Evolutionary conservation across 2,113 vertebrate species (phyloP), one percentile per base, ranked within the genome.

Genomic region (Xiphophorus couchianus): DNA sequence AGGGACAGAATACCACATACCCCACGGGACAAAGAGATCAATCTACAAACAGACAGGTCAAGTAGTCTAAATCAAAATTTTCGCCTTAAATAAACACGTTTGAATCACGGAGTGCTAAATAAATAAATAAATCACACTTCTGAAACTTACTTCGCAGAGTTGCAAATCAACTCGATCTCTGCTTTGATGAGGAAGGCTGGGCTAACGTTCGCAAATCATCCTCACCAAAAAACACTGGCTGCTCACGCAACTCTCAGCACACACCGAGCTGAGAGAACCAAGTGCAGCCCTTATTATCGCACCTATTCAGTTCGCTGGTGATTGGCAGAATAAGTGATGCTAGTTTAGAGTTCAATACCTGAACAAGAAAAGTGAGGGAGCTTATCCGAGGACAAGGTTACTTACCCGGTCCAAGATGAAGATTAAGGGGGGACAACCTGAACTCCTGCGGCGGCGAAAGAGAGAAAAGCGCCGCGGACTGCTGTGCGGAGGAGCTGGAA

Each of bases 311-410:
- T 80, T 74, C 83, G 74, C 71, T 66, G 79, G 14, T 35, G 77
- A 69, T 83, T 62, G 51, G 48, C 73, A 78, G 74, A 80, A 33
- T 82, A 80, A 73, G 80, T 63, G 64, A 65, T 83, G 80, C 89
- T 84, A 81, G 58, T 61, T 86, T 3, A 37, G 87, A 79, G 76
- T 90, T 88, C 85, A 2, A 71, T 78, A 69, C 71, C 81, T 88
- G 77, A 69, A 33, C 80, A 0, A 76, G 77, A 81, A 73, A 75
- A 80, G 86, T 84, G 86, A 88, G 89, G 90, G 88, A 91, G 86
- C 89, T 77, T 4, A 87, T 90, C 78, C 85, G 86, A 92, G 87
- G 84, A 90, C 83, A 91, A 91, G 91, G 85, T 90, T 90, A 91
- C 91, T 93, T 84, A 92, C 92, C 89, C 75, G 51, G 51, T 87